Conservation (phyloP, 2,888 invertebrate genomes). For the Eledona agricola region DNA sequence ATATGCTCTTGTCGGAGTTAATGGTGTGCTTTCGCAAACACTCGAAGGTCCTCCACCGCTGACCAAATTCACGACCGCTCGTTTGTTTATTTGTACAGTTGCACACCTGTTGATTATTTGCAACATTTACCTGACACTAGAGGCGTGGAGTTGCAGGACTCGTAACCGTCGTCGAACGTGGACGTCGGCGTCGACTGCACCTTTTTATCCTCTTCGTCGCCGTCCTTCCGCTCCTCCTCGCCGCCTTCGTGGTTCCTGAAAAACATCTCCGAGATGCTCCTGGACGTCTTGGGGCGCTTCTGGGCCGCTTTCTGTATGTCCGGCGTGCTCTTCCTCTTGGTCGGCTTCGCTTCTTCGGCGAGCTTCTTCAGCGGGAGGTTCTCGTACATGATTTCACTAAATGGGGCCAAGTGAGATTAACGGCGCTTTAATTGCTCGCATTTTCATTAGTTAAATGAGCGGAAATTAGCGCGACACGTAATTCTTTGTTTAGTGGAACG, state of each 20-base stretch:
- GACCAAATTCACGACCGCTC: conserved; percentile 15
- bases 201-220: conserved; percentile 42
- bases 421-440: conserved; percentile 32
- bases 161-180: conserved; percentile 72
- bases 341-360: conserved; percentile 48
- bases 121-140: conserved; percentile 72
- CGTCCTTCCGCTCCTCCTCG: conserved; percentile 35
- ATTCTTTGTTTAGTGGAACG: conserved; percentile 18
- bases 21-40: conserved; percentile 15
- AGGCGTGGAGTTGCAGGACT: conserved; percentile 73
- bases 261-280: conserved; percentile 52
- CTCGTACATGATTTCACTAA: conserved; percentile 58
- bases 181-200: conserved; percentile 59
- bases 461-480: conserved; percentile 33
- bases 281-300: conserved; percentile 50
- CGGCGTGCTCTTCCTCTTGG: conserved; percentile 55
- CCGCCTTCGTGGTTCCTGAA: conserved; percentile 37
- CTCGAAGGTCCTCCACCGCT: conserved; percentile 11
- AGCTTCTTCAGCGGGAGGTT: conserved; percentile 56
- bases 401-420: conserved; percentile 32
- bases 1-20: conserved; percentile 12
- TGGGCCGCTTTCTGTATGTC: conserved; percentile 50
- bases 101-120: too few species aligned
- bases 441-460: conserved; percentile 37
- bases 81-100: conserved; percentile 1